Base-by-base conservation (phyloP, 2,113 vertebrate species). In the Gambusia holbrooki region DNA sequence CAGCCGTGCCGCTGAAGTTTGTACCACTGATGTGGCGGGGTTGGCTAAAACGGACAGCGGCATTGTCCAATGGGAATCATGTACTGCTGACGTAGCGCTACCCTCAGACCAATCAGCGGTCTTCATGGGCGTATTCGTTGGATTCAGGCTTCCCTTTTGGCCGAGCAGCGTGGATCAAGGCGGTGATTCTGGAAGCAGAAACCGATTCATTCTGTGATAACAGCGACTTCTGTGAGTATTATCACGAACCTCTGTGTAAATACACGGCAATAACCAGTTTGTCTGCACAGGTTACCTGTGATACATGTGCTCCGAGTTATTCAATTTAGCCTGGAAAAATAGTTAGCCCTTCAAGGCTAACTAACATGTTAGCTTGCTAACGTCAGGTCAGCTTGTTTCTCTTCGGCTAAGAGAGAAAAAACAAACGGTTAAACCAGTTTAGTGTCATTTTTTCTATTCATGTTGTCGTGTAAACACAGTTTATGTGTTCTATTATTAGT, bases 151-250 rank as follows among this genome's bases (percentile, higher is more conserved):
- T 69, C 66, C 83, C 63, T 83, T 89, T 67, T 76, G 63, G 76
- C 69, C 37, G 65, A 71, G 77, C 88, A 75, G 92, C 91, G 92
- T 92, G 89, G 80, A 14, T 48, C 33, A 30, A 27, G 62, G 75
- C 69, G 0, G 82, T 77, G 82, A 66, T 74, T 77, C 75, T 67
- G 80, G 81, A 80, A 80, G 77, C 71, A 12, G 83, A 54, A 4
- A 48, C 37, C 3, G 71, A 71, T 63, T 77, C 83, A 71, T 79
- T 81, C 70, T 78, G 73, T 12, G 11, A 71, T 12, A 85, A 80
- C 54, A 69, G 40, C 71, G 30, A 82, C 62, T 84, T 81, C 61
- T 79, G 93, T 93, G 82, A 94, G 93, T 93, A 88, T 79, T n/a
- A 29, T 29, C 0, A 6, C 10, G 19, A 14, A 1, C 0, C 8